These are phyloP conservation scores for Oryzaephilus surinamensis DNA, from an alignment of 1,140 invertebrate species.

Conservation along the genomic window DNA sequence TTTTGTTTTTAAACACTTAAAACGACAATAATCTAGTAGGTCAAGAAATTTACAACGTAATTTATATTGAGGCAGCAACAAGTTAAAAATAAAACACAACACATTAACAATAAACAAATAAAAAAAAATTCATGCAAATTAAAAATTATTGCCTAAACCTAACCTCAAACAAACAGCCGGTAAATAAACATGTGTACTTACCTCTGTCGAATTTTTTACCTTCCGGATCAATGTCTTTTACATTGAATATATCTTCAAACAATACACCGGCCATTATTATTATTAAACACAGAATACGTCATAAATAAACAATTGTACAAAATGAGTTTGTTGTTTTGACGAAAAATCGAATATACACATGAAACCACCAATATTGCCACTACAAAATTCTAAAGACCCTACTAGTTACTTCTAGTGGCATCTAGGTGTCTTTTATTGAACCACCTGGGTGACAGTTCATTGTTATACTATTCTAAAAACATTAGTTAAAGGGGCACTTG, in stretches of 20 bases:
- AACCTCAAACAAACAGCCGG: too few species aligned
- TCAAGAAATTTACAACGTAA: too few species aligned
- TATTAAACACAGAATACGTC: neutral
- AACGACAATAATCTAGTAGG: too few species aligned
- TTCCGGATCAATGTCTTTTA: conserved; percentile 98
- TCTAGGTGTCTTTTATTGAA: too few species aligned
- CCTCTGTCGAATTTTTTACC: conserved; percentile 97
- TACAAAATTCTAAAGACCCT: too few species aligned
- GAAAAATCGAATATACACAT: neutral
- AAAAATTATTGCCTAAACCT: conserved; percentile 6
- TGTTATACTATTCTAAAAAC: neutral
- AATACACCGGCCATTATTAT: conserved; percentile 80
- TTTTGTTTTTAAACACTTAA: too few species aligned
- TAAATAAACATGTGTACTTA: conserved; percentile 37
- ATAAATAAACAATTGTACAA: conserved; percentile 7
- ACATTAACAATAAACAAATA: neutral
- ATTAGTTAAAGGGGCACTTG: too few species aligned
- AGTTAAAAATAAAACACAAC: too few species aligned
- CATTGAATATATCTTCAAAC: conserved; percentile 99
- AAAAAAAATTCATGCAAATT: too few species aligned
- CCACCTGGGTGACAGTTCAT: conserved; percentile 5
- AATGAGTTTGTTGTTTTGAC: neutral
- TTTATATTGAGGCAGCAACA: too few species aligned
- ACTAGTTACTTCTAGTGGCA: too few species aligned
- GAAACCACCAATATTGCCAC: neutral